Evolutionary conservation across 2,797 vertebrate species (phyloP), one percentile per base, ranked within the genome.

Genomic region (Fistularia tabacaria): DNA sequence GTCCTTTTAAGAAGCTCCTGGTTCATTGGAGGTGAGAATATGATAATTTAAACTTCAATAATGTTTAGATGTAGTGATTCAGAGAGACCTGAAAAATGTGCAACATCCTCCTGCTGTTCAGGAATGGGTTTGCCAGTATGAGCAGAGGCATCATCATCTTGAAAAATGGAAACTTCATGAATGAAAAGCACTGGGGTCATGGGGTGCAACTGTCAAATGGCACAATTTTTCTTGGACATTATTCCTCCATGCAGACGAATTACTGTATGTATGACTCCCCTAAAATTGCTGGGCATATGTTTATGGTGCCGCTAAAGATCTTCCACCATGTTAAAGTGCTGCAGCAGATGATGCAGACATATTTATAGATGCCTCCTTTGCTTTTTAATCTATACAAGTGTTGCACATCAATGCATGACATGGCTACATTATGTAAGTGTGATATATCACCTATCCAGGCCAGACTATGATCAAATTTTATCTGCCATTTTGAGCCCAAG

Each of bases 121-220:
- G 2, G 25, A 25, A 25, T 25, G 2, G 25, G 25, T 25, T 5
- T 25, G 25, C 25, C 2, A 25, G 25, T 25, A 25, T 25, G 25
- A 25, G 49, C 5, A 5, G 14, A 46, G 36, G 38, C 47, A 57
- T 70, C 53, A 55, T 40, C 43, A 38, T 57, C 43, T 48, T 47
- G 54, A 62, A 62, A 65, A 70, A 67, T 57, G 66, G 25, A 25
- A 25, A 25, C 25, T 25, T 25, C 25, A 25, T 25, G 25, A 72
- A 61, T 59, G 48, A 57, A 59, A 69, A 69, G 53, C 56, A 25
- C 43, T 49, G 2, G 41, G 58, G 40, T 25, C 25, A 25, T 25
- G 0, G 63, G 60, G 69, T 41, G 60, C 51, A 51, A 42, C 70
- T 67, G 51, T 15, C 40, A 57, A 67, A 64, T 1, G 6, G 36